Conservation (phyloP, 2,113 vertebrate species). For the Neolamprologus toae region DNA sequence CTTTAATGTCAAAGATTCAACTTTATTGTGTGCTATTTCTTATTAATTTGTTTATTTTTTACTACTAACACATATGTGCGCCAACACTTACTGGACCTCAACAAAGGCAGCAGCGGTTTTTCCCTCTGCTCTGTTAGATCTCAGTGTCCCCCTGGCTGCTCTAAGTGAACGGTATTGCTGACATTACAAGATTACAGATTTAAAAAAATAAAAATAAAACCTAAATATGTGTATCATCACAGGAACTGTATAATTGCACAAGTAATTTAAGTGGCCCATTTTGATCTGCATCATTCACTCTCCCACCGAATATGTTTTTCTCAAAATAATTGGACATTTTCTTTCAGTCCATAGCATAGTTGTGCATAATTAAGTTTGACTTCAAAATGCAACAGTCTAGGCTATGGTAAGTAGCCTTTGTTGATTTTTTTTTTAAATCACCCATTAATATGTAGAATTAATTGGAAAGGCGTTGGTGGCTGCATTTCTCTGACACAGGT, state of each 20-base stretch:
- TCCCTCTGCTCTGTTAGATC: constrained; percentile 17
- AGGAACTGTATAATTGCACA: constrained; percentile 58
- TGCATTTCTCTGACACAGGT: constrained; percentile 45
- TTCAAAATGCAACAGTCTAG: constrained; percentile 61
- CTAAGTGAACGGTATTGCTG: constrained; percentile 46
- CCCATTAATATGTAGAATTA: constrained; percentile 68
- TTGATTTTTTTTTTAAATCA: constrained; percentile 39
- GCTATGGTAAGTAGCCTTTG: constrained; percentile 43
- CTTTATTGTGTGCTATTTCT: neutral
- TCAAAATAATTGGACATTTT: constrained; percentile 71
- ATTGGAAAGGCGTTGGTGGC: constrained; percentile 59
- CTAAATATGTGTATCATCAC: constrained; percentile 54
- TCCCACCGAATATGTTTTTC: constrained; percentile 54
- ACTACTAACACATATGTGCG: neutral
- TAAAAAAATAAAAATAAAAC: neutral
- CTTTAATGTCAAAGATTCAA: constrained; percentile 10
- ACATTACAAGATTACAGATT: constrained; percentile 55
- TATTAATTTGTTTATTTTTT: neutral
- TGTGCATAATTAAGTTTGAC: constrained; percentile 66
- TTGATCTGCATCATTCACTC: constrained; percentile 67
- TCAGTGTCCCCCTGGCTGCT: constrained; percentile 33
- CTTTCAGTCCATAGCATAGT: constrained; percentile 58
- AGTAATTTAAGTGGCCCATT: constrained; percentile 64
- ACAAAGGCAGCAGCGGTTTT: neutral
- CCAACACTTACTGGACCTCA: constrained; percentile 19